Evolutionary conservation across 2,888 invertebrate genomes (phyloP), one percentile per base, ranked within the genome.

Genomic region (Standfussiana lucernea): DNA sequence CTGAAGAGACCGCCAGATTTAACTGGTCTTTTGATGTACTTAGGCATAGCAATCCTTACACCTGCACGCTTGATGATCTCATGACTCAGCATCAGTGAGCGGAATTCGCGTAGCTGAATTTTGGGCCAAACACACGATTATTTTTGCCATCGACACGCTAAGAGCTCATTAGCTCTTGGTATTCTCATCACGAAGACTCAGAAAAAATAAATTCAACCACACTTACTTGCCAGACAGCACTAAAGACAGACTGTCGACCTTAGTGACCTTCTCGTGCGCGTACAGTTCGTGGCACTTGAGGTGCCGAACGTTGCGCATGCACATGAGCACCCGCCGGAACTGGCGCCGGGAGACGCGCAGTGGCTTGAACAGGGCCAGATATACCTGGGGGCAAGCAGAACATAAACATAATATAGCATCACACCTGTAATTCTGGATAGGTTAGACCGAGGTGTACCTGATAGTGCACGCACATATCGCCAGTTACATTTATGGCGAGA

Each of bases 171-270:
- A 61, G 24, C 35, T 35, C 37, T 62, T 62, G 6, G 13, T 37
- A 11, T 62, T 24, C 6, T 24, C 61, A 62, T 37, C 11, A 24
- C 24, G 8, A 13, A 24, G 24, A 62, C 24, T n/a, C 2, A 35
- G 8, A 61, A 4, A 37, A 35, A 61, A 61, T 32, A 21, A 61
- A 35, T 21, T 10, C 0, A 37, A 37, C 32, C 24, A 32, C 32
- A 73, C 98, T 98, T 93, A 99, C 99, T 98, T 98, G 96, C 99
- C 99, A 86, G 98, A 98, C 81, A 99, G 97, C 89, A 99, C 98
- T 89, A 99, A 96, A 65, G 99, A 98, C 83, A 99, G 97, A 90
- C 98, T 98, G 96, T 99, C 98, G 72, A 99, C 98, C 95, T 98
- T 98, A 86, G 98, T 98, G 92, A 98, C 98, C 95, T 98, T 98